Evolutionary conservation across 1,140 invertebrate species (phyloP), one percentile per base, ranked within the genome.

Genomic region (Littorina saxatilis): DNA sequence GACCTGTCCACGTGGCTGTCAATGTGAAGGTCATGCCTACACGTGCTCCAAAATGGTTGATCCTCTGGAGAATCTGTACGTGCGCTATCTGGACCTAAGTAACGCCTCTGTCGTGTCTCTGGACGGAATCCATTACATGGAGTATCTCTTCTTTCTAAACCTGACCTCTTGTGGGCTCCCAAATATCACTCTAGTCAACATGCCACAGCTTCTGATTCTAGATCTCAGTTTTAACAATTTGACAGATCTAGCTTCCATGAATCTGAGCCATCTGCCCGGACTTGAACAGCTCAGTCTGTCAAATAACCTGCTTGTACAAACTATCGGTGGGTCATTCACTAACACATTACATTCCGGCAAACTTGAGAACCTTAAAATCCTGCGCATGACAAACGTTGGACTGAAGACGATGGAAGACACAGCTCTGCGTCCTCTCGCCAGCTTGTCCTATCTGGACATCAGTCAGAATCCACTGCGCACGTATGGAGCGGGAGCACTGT

Each of bases 271-370:
- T 2, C 27, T 73, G 7, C 2, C 0, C 5, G 2, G 9, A 29
- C 27, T 73, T 27, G 7, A 47, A 11, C 3, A 47, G n/a, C 27
- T 73, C n/a, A 11, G 50, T 20, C 13, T 73, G 1, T 73, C 70
- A 3, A 35, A n/a, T 13, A 73, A 50, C 35, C 70, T 43, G 23
- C 37, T 73, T n/a, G n/a, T n/a, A n/a, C n/a, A n/a, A n/a, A n/a
- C n/a, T n/a, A n/a, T n/a, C n/a, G n/a, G n/a, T n/a, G n/a, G n/a
- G n/a, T n/a, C n/a, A n/a, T n/a, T n/a, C n/a, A n/a, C n/a, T n/a
- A n/a, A n/a, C 55, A 83, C 27, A n/a, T 52, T 79, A 84, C 37
- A 35, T 74, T 83, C 52, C 27, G 86, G 20, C n/a, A 55, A 15
- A 74, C 80, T 7, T 81, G 82, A 23, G 74, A 73, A 11, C 83